Percentiles rank a stretch among this genome's conserved stretches.
phyloP scores from a whole-genome alignment of 2,888 invertebrate genomes.

The Teleiodes luculella region DNA sequence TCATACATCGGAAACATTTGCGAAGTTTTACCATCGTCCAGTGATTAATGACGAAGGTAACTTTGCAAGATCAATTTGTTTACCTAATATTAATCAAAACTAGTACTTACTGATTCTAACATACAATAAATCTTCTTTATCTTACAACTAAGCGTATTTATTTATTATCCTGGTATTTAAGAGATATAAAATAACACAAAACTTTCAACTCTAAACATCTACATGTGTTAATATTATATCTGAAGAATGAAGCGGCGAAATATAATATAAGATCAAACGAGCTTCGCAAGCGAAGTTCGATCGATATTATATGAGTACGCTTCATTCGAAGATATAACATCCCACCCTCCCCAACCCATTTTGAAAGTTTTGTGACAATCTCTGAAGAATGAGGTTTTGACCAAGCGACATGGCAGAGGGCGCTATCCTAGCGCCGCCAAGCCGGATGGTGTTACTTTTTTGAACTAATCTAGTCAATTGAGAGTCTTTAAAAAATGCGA shows the following conservation, averaged over 20 bases:
- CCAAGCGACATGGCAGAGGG: too few relatives aligned
- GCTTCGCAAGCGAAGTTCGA: not conserved
- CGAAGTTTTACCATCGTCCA: not conserved
- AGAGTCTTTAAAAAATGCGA: not conserved
- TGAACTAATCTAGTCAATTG: too few relatives aligned
- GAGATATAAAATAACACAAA: not conserved
- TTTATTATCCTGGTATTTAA: not conserved
- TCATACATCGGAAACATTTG: not conserved
- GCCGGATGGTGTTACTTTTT: too few relatives aligned
- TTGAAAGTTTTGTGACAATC: not conserved
- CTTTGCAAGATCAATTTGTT: too few relatives aligned
- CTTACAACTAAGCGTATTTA: not conserved
- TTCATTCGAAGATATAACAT: constrained; percentile 6
- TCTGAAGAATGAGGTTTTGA: not conserved
- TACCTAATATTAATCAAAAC: not conserved
- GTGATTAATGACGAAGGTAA: not conserved
- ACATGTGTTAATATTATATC: constrained; percentile 1
- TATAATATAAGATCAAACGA: constrained; percentile 3
- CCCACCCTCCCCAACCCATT: not conserved
- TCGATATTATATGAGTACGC: constrained; percentile 1
- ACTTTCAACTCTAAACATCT: constrained; percentile 8
- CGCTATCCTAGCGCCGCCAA: too few relatives aligned
- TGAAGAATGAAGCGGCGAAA: constrained; percentile 6
- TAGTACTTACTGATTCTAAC: too few relatives aligned
- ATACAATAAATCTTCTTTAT: not conserved